phyloP scores from a whole-genome alignment of 2,888 invertebrate genomes.

The Latheticus oryzae region DNA sequence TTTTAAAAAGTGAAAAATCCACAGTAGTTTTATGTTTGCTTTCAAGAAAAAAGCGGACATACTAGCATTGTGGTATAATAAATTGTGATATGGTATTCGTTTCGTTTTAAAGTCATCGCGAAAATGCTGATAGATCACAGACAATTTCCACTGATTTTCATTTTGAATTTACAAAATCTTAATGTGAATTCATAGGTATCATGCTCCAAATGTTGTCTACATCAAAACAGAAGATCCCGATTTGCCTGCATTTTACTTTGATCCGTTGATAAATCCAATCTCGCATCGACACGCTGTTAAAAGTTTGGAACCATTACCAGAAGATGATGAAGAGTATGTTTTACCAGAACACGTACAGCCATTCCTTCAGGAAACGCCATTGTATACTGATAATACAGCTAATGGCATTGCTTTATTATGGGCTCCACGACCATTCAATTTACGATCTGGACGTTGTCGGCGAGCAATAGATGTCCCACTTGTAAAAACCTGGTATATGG shows the following conservation, averaged over 20 bases:
- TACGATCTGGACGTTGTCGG: conserved; percentile 91
- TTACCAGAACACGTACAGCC: conserved; percentile 92
- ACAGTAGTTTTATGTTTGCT: conserved; percentile 64
- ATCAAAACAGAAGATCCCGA: conserved; percentile 99
- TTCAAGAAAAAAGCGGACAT: conserved; percentile 59
- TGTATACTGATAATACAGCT: conserved; percentile 98
- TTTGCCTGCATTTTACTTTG: conserved; percentile 99
- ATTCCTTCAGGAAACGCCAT: conserved; percentile 92
- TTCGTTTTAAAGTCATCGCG: conserved; percentile 65
- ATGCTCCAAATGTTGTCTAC: conserved; percentile 98
- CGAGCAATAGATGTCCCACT: conserved; percentile 97
- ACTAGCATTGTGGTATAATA: conserved; percentile 72
- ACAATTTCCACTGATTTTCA: conserved; percentile 57
- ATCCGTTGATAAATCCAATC: conserved; percentile 99
- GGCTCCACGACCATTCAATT: conserved; percentile 98
- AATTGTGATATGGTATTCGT: conserved; percentile 68
- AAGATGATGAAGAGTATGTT: conserved; percentile 94
- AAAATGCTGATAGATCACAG: conserved; percentile 70
- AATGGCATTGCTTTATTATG: conserved; percentile 97
- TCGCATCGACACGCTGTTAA: conserved; percentile 92
- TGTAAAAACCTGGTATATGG: conserved; percentile 97
- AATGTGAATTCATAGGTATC: conserved; percentile 93
- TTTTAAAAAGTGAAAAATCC: too few relatives aligned
- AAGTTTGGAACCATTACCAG: conserved; percentile 84
- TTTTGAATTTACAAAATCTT: neutral